phyloP scores from a whole-genome alignment of 2,797 vertebrate species.

The Yasuhikotakia modesta region DNA sequence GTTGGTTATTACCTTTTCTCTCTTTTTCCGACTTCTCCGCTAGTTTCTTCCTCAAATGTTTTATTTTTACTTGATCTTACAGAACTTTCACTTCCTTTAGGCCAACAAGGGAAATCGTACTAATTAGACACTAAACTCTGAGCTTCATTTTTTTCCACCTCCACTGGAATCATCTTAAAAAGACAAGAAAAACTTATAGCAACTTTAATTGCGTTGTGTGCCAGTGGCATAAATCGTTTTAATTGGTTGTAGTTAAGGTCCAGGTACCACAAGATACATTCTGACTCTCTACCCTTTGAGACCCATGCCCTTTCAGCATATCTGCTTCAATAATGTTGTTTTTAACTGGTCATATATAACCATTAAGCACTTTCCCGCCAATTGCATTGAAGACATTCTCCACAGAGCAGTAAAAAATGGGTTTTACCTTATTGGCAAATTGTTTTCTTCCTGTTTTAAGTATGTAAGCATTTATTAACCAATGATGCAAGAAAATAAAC shows the following conservation, averaged over 20 bases:
- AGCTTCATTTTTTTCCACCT: no score
- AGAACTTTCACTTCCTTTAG: conserved; percentile 62
- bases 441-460: background rate
- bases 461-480: background rate
- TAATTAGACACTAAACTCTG: no score
- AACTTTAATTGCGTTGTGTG: conserved; percentile 36
- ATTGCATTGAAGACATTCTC: conserved; percentile 1
- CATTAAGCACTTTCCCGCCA: conserved; percentile 16
- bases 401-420: background rate
- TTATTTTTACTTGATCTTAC: background rate
- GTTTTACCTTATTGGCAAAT: background rate
- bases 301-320: conserved; percentile 4
- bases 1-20: conserved; percentile 12
- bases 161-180: no score
- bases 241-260: conserved; percentile 47
- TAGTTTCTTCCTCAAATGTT: background rate
- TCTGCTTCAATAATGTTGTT: conserved; percentile 6
- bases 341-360: conserved; percentile 13
- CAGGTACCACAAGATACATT: conserved; percentile 29
- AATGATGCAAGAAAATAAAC: background rate
- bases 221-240: conserved; percentile 49
- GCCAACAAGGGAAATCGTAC: conserved; percentile 8
- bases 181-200: conserved; percentile 15
- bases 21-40: conserved; percentile 50
- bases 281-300: background rate